These are phyloP conservation scores for Oscarella lobularis DNA, from an alignment of 37 sponge, comb jelly and placozoan species.

Conservation along the genomic window DNA sequence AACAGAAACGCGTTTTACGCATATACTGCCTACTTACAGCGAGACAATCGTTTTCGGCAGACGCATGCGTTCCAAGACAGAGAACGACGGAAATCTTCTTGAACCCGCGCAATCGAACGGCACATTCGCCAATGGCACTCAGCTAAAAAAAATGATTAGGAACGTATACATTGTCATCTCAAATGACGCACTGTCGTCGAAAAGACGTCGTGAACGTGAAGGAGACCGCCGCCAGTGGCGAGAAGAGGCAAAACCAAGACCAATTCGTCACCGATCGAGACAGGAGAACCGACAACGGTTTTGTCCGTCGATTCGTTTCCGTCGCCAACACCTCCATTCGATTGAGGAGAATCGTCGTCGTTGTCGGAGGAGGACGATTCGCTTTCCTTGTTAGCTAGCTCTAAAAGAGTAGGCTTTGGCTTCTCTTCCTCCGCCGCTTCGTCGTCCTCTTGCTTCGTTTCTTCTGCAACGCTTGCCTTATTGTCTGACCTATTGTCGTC, in stretches of 20 bases:
- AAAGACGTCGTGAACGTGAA: background rate
- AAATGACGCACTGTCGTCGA: background rate
- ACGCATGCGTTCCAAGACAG: background rate
- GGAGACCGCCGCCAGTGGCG: background rate
- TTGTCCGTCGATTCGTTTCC: background rate
- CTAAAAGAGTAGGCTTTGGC: background rate
- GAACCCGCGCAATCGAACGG: background rate
- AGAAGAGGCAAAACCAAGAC: background rate
- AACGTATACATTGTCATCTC: background rate
- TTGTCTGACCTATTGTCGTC: background rate
- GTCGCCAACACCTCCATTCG: background rate
- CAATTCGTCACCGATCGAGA: background rate
- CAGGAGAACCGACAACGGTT: too few species aligned
- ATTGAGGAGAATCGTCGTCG: background rate
- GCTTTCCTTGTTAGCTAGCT: background rate
- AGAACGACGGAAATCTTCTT: background rate
- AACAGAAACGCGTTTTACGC: too few species aligned
- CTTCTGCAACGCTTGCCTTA: background rate
- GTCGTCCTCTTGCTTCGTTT: background rate
- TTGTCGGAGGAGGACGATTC: background rate
- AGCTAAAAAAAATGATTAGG: background rate
- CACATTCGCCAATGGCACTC: conserved; percentile 1
- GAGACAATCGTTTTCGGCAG: conserved; percentile 15
- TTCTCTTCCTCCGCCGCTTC: background rate
- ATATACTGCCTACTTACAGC: background rate